phyloP scores from a whole-genome alignment of 2,113 vertebrate genomes.

The Nothocercus nigrocapillus region DNA sequence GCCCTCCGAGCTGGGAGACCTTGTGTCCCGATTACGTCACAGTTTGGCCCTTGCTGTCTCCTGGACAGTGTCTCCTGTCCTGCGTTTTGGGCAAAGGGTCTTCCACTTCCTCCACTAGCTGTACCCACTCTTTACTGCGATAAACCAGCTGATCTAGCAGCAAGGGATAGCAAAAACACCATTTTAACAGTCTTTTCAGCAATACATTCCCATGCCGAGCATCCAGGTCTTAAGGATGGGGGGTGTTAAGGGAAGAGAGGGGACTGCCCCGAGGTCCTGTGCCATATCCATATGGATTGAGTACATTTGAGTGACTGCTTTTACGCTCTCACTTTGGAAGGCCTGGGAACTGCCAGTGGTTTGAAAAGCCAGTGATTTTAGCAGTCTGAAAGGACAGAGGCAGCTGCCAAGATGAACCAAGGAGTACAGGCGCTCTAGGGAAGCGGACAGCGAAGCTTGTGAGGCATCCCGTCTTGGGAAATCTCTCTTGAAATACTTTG shows the following conservation, averaged over 20 bases:
- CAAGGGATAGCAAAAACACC: background rate
- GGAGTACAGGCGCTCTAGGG: background rate
- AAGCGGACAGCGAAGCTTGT: background rate
- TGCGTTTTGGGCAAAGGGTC: background rate
- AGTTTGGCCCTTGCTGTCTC: background rate
- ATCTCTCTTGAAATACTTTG: constrained; percentile 37
- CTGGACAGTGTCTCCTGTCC: too few species aligned
- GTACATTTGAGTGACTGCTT: background rate
- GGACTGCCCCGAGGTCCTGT: background rate
- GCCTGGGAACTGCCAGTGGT: background rate
- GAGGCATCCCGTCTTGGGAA: background rate
- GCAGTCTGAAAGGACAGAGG: background rate
- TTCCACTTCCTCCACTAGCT: background rate
- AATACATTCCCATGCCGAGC: background rate
- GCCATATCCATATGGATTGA: background rate
- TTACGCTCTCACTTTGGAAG: background rate
- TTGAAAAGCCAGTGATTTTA: background rate
- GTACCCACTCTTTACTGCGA: background rate
- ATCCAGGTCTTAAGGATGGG: background rate
- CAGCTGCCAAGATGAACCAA: background rate
- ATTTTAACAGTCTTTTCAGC: background rate
- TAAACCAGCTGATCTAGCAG: background rate
- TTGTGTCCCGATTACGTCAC: background rate
- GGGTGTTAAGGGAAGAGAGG: background rate
- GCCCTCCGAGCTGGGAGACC: background rate